These are phyloP conservation scores for Potorous gilbertii DNA, from an alignment of 2,797 vertebrate species.

Conservation along the genomic window DNA sequence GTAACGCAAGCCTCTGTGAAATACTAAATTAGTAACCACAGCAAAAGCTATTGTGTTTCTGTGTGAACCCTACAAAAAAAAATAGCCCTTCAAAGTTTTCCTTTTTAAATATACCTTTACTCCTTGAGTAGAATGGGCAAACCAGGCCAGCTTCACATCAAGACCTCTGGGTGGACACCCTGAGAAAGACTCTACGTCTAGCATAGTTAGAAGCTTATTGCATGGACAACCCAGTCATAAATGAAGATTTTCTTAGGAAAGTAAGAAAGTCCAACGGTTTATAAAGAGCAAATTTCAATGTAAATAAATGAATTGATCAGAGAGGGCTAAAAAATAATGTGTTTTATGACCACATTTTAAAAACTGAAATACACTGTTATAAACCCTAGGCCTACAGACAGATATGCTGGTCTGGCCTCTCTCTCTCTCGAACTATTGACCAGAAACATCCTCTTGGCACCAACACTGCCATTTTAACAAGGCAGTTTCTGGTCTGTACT, in stretches of 20 bases:
- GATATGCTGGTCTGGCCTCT: background rate
- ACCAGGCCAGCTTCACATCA: slow-evolving; percentile 5
- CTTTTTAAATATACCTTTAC: background rate
- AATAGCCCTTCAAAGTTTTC: background rate
- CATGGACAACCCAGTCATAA: background rate
- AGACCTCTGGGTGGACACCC: background rate
- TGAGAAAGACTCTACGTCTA: background rate
- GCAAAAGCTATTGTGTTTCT: background rate
- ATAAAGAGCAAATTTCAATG: background rate
- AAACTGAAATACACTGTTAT: background rate
- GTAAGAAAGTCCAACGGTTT: background rate
- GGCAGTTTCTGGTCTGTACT: background rate
- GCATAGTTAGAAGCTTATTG: background rate
- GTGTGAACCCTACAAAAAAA: background rate
- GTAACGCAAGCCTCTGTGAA: background rate
- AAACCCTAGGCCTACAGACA: background rate
- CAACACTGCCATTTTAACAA: background rate
- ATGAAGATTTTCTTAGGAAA: background rate
- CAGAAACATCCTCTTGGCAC: background rate
- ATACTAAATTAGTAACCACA: background rate
- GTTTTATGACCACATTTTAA: background rate
- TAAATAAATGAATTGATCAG: background rate
- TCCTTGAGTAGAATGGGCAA: background rate
- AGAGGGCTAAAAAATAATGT: background rate
- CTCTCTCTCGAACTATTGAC: background rate